These are phyloP conservation scores for Chrysina gloriosa DNA, from an alignment of 2,888 invertebrate species.

Conservation along the genomic window DNA sequence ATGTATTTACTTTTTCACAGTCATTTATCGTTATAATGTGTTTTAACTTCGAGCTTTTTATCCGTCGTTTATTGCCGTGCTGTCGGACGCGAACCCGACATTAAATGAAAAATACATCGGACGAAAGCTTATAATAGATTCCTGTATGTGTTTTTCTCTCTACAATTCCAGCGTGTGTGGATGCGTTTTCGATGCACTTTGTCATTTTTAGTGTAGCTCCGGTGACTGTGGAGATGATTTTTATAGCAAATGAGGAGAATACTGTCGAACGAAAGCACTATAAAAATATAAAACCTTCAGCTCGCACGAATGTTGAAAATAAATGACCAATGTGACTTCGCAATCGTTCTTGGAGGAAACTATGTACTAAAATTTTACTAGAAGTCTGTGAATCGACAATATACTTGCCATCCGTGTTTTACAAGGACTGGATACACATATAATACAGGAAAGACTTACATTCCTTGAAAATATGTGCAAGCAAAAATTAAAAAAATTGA, in stretches of 20 bases:
- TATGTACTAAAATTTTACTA: neutral
- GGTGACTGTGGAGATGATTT: slow-evolving; percentile 29
- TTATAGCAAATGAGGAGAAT: slow-evolving; percentile 9
- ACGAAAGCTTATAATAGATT: slow-evolving; percentile 35
- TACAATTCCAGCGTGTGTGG: slow-evolving; percentile 13
- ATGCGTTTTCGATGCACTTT: slow-evolving; percentile 26
- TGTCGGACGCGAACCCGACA: slow-evolving; percentile 22
- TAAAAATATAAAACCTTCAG: slow-evolving; percentile 14
- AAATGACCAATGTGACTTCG: slow-evolving; percentile 15
- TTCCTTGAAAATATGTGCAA: too few species aligned
- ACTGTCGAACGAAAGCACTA: slow-evolving; percentile 1
- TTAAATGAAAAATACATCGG: slow-evolving; percentile 34
- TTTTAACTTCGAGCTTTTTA: slow-evolving; percentile 43
- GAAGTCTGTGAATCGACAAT: too few species aligned
- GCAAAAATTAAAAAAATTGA: too few species aligned
- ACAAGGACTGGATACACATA: too few species aligned
- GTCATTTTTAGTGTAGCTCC: slow-evolving; percentile 31
- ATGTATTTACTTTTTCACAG: slow-evolving; percentile 49
- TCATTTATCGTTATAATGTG: slow-evolving; percentile 51
- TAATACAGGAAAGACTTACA: too few species aligned
- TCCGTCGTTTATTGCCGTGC: slow-evolving; percentile 17
- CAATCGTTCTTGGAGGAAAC: neutral
- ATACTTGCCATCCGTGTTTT: too few species aligned
- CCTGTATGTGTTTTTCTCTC: slow-evolving; percentile 16
- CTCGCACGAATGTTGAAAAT: neutral